These are phyloP conservation scores for Hoplodrina blanda DNA, from an alignment of 2,888 invertebrate species.

Conservation along the genomic window DNA sequence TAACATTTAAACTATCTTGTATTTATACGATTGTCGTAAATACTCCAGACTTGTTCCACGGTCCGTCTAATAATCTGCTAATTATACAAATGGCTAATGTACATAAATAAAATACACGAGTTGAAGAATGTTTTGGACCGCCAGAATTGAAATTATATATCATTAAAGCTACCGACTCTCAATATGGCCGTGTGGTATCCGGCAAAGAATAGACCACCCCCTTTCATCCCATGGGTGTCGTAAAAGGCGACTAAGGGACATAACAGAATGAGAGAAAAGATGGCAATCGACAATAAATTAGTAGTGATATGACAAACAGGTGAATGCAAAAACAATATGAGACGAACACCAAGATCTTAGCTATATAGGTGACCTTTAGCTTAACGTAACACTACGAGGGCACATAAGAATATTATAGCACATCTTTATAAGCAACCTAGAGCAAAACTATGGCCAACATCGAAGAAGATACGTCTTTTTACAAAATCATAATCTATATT, in stretches of 20 bases:
- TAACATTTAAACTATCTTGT: neutral
- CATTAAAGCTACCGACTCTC: neutral
- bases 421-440: too few relatives aligned
- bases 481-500: too few relatives aligned
- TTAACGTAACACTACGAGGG: too few relatives aligned
- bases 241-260: conserved; percentile 20
- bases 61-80: neutral
- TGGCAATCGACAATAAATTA: neutral
- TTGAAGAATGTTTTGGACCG: neutral
- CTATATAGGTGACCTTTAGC: too few relatives aligned
- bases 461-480: too few relatives aligned
- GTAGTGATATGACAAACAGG: neutral
- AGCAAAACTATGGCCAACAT: too few relatives aligned
- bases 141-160: neutral
- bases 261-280: neutral
- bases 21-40: neutral
- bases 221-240: conserved; percentile 12
- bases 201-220: conserved; percentile 22
- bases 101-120: neutral
- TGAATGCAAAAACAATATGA: too few relatives aligned
- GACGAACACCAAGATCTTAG: too few relatives aligned
- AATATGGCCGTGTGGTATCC: conserved; percentile 16
- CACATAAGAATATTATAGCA: too few relatives aligned
- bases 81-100: neutral
- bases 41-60: neutral